Conservation (phyloP, 2,113 vertebrate species). For the Dasyornis broadbenti region DNA sequence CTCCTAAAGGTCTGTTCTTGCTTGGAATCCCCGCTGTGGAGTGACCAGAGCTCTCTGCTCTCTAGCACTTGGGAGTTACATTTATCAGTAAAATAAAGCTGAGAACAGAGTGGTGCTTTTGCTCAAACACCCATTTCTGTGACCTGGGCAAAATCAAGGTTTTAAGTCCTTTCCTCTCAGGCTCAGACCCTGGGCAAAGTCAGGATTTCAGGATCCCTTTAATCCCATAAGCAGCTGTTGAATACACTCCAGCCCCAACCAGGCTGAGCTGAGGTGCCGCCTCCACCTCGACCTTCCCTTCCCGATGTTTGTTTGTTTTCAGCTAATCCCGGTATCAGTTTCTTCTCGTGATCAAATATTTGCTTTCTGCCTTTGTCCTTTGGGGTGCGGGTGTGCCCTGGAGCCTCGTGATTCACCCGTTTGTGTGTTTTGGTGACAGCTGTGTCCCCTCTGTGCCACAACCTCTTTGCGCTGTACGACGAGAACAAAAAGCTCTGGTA, state of each 20-base stretch:
- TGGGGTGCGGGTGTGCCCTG: accelerated
- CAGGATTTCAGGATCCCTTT: background rate
- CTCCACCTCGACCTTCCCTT: background rate
- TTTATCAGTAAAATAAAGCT: background rate
- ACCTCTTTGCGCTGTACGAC: slow-evolving; percentile 89
- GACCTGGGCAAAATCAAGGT: background rate
- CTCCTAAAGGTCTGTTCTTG: background rate
- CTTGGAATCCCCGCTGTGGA: background rate
- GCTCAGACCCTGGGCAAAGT: background rate
- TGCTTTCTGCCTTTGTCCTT: background rate
- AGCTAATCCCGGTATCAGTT: background rate
- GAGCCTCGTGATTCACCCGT: background rate
- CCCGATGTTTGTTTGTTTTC: background rate
- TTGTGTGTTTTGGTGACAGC: slow-evolving; percentile 60
- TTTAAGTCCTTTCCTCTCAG: background rate
- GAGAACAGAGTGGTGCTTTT: background rate
- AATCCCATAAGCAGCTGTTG: background rate
- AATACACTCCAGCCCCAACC: accelerated
- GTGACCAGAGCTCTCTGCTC: background rate
- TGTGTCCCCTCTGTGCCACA: slow-evolving; percentile 93
- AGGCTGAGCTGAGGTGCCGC: background rate
- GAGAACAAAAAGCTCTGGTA: slow-evolving; percentile 84
- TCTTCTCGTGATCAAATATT: background rate
- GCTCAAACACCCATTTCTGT: background rate
- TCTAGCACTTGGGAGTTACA: background rate